Evolutionary conservation across 2,797 vertebrate species (phyloP), one percentile per base, ranked within the genome.

Genomic region (Setipinna tenuifilis): DNA sequence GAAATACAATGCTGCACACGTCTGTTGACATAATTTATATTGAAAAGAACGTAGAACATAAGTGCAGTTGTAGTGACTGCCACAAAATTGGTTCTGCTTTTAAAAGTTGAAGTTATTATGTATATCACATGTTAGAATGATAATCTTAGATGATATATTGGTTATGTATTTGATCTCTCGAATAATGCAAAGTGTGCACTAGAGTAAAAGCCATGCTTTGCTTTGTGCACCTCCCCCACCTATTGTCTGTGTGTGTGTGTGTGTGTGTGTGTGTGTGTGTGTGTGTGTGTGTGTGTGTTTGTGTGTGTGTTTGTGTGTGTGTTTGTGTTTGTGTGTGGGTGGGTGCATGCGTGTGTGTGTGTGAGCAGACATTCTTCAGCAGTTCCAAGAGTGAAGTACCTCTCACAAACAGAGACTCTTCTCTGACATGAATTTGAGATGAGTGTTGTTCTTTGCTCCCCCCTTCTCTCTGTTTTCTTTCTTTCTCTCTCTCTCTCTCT

Each of bases 381-480:
- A 71, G 68, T 71, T 71, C 28, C 12, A 35, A 35, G 6, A 35
- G 28, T 65, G 68, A 71, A 35, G 28, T 71, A 31, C 1, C 28
- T 35, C 65, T 2, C 28, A 35, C 65, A 71, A 71, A 35, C 28
- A 71, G 25, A 16, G 25, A 16, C 31, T 71, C 14, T 35, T 35
- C 68, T 71, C 68, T 71, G 68, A 25, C 62, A 17, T 71, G 68
- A 71, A 71, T 71, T 35, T 71, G 28, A 71, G 68, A 71, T 71
- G 28, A 71, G 31, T 71, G 28, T 19, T 71, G 3, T 35, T 35
- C 28, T 71, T 71, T 35, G 68, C 25, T 19, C 31, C 3, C 16
- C 10, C 68, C 31, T 28, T 17, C 3, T 16, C 35, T 23, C 25
- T 54, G 0, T 54, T 9, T 14, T 9, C 7, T 3, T 14, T 54